Base-by-base conservation (phyloP, 1,140 invertebrate genomes). In the Polypedilum pembai region DNA sequence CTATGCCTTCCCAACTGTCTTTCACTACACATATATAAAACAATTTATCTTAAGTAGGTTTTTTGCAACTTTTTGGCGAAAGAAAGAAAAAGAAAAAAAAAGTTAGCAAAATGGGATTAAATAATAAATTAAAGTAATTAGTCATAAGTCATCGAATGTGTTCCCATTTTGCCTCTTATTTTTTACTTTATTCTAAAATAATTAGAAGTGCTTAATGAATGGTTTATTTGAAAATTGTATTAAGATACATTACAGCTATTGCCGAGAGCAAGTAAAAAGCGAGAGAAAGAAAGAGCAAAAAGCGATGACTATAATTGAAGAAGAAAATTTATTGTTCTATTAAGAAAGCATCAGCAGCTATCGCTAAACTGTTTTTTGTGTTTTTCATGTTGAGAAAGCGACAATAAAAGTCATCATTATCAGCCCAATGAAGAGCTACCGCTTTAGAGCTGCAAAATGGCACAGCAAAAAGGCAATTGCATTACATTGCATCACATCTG, bases 321-420 rank as follows among this genome's bases (percentile, higher is more conserved):
- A 33, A 33, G 45, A 56, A 56, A 56, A 56, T 56, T 56, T 56
- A 56, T 56, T 56, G 45, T 56, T 56, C 45, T n/a, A 56, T 56
- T 56, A 56, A n/a, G n/a, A 56, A 56, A 15, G 10, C 45, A 56
- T 56, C n/a, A 33, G 45, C 45, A 56, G n/a, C n/a, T 56, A 33
- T 33, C 24, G 12, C n/a, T 33, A 56, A 56, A 56, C 45, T 56
- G 45, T 56, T 56, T 56, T 56, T 56, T 56, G 45, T 56, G 45
- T 56, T n/a, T 56, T 56, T 12, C 1, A 56, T 56, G 45, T 56
- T n/a, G 45, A 56, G 5, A 33, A 33, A 33, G 24, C 24, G 5
- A n/a, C 45, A 12, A 56, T 56, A 56, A 56, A 56, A 56, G 45
- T 56, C 45, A 56, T 56, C 45, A 56, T 56, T 56, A 56, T 56